Conservation (phyloP, 2,113 vertebrate genomes). For the Gavialis gangeticus region DNA sequence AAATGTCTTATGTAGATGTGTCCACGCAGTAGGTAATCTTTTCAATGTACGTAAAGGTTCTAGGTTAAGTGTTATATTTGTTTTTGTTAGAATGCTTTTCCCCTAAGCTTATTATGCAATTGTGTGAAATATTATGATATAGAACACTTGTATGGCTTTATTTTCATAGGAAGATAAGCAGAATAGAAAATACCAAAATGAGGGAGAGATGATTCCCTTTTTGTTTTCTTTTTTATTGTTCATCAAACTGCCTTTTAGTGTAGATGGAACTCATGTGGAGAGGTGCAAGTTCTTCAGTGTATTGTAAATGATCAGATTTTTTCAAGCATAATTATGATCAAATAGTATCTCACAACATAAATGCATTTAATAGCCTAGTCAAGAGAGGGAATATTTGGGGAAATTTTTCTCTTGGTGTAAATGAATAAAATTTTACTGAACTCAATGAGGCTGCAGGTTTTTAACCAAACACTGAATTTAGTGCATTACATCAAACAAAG, state of each 20-base stretch:
- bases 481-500: not conserved
- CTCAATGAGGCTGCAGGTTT: not conserved
- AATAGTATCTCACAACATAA: not conserved
- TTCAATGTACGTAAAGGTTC: not conserved
- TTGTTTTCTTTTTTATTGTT: not conserved
- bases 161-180: not conserved
- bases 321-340: not conserved
- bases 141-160: not conserved
- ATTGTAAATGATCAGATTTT: not conserved
- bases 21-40: too few species aligned
- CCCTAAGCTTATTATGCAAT: not conserved
- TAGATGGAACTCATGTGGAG: not conserved
- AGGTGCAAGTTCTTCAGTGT: not conserved
- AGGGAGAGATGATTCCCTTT: not conserved
- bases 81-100: not conserved
- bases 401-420: not conserved
- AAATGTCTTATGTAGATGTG: too few species aligned
- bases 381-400: not conserved
- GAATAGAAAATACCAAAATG: not conserved
- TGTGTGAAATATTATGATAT: not conserved
- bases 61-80: not conserved
- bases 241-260: not conserved
- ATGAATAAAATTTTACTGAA: not conserved
- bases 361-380: not conserved
- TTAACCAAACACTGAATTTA: not conserved